Percentiles rank a stretch among this genome's conserved stretches.
phyloP scores from a whole-genome alignment of 2,888 invertebrate genomes.

The Chymomyza amoena region DNA sequence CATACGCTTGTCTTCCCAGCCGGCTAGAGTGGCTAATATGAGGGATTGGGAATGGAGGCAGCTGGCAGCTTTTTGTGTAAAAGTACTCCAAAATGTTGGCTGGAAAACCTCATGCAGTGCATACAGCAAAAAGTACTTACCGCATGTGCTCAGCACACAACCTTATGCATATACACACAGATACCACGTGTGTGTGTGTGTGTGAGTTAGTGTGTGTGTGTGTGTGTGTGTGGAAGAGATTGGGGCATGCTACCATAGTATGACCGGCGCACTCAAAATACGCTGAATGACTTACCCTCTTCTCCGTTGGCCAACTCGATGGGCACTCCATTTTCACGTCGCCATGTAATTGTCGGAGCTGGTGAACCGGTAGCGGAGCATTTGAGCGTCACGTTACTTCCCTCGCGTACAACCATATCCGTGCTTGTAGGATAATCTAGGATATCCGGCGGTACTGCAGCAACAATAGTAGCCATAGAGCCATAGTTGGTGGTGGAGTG shows the following conservation, averaged over 20 bases:
- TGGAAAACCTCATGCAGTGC: constrained; percentile 50
- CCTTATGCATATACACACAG: constrained; percentile 13
- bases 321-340: constrained; percentile 88
- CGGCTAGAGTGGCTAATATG: neutral
- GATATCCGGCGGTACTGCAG: constrained; percentile 90
- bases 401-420: constrained; percentile 92
- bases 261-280: neutral
- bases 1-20: constrained; percentile 42
- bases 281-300: constrained; percentile 81
- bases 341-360: constrained; percentile 92
- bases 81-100: constrained; percentile 68
- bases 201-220: too few relatives aligned
- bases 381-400: constrained; percentile 90
- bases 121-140: constrained; percentile 66
- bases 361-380: constrained; percentile 94
- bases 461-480: too few relatives aligned
- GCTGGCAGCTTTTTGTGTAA: constrained; percentile 47
- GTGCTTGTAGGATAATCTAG: constrained; percentile 91
- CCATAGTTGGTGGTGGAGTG: constrained; percentile 13
- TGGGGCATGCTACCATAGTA: neutral
- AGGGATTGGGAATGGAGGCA: neutral
- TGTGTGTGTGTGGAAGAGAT: neutral
- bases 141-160: constrained; percentile 28
- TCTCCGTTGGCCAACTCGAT: constrained; percentile 85
- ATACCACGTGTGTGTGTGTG: constrained; percentile 22